Conservation (phyloP, 2,888 invertebrate species). For the Spialia ferax region DNA sequence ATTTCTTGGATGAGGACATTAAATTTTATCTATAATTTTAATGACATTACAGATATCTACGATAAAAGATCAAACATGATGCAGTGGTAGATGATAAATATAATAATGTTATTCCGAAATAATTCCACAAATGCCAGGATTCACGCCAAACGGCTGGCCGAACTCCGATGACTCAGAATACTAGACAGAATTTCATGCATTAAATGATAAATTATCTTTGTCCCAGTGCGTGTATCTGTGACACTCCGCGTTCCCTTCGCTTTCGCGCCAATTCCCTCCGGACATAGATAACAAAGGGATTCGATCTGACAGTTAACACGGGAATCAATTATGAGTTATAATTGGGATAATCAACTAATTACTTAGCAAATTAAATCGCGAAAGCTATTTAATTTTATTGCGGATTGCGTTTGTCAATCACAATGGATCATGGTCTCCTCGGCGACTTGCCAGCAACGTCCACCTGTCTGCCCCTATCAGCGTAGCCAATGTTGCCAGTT, state of each 20-base stretch:
- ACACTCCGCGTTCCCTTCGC: background rate
- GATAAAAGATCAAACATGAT: background rate
- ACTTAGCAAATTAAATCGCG: constrained; percentile 35
- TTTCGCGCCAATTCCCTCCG: background rate
- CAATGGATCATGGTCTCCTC: constrained; percentile 35
- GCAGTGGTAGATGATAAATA: background rate
- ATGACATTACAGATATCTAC: background rate
- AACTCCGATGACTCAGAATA: constrained; percentile 3
- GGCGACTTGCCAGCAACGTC: constrained; percentile 48
- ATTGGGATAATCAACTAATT: constrained; percentile 30
- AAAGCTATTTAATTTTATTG: constrained; percentile 37
- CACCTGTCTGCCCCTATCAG: constrained; percentile 49
- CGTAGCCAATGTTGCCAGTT: constrained; percentile 24
- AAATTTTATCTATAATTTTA: background rate
- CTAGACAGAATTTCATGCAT: background rate
- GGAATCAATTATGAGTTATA: constrained; percentile 14
- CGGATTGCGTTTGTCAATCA: constrained; percentile 40
- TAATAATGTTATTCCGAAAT: background rate
- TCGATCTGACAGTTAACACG: constrained; percentile 10
- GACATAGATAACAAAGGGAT: constrained; percentile 16
- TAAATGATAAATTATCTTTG: background rate
- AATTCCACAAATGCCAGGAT: background rate
- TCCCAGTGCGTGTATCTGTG: background rate
- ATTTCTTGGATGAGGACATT: no score
- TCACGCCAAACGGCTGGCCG: background rate